These are phyloP conservation scores for Muscicapa striata DNA, from an alignment of 2,797 vertebrate genomes.

Conservation along the genomic window DNA sequence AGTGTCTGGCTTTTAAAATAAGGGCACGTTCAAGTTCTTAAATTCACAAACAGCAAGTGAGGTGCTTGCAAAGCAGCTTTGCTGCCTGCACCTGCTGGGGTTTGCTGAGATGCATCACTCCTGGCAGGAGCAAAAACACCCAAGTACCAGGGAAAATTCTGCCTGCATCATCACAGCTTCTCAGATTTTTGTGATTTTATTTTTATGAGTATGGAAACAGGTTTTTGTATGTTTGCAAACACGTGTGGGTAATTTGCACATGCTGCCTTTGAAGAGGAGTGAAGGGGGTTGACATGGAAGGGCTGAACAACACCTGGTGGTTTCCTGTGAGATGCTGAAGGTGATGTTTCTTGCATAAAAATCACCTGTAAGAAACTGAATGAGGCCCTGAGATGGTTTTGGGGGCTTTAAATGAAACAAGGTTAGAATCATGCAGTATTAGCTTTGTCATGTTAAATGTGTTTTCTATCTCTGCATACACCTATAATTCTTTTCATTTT, in stretches of 20 bases:
- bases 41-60: not conserved
- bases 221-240: not conserved
- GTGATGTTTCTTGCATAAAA: not conserved
- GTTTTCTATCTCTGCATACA: not conserved
- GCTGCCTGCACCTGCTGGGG: not conserved
- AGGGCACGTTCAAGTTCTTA: not conserved
- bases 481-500: not conserved
- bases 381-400: not conserved
- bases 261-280: not conserved
- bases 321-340: not conserved
- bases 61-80: not conserved
- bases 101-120: accelerated
- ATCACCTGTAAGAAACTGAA: not conserved
- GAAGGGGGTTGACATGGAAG: not conserved
- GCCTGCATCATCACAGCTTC: not conserved
- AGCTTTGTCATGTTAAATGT: not conserved
- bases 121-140: not conserved
- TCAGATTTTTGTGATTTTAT: not conserved
- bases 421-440: not conserved
- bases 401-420: not conserved
- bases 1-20: not conserved
- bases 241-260: not conserved
- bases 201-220: not conserved
- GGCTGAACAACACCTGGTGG: not conserved
- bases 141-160: not conserved